A percentile compares a stretch with the other conserved stretches of the same genome.
Conservation (phyloP, 2,797 vertebrate genomes). For the Fratercula arctica region DNA sequence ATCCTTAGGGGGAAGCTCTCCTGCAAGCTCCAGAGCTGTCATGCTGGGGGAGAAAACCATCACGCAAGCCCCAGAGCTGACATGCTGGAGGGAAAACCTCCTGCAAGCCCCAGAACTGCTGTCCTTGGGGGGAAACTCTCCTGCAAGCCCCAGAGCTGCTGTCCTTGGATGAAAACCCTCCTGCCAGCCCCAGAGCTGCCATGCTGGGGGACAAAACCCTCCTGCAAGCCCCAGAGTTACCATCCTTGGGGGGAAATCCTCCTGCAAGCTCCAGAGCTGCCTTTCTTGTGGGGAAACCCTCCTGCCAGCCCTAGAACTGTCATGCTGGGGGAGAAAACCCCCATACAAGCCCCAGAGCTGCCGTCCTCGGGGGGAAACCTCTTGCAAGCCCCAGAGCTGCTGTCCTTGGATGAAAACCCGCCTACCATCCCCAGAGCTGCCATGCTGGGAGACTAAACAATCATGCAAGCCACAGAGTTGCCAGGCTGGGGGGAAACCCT, state of each 20-base stretch:
- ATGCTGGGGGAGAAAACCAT: neutral
- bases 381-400: neutral
- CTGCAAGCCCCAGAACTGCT: neutral
- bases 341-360: neutral
- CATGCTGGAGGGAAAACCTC: accelerated
- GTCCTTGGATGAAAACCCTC: neutral
- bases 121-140: neutral
- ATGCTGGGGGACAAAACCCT: too few species aligned
- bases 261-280: neutral
- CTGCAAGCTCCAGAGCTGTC: neutral
- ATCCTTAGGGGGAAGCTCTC: neutral
- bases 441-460: too few species aligned
- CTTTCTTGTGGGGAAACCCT: too few species aligned
- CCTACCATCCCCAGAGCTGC: too few species aligned
- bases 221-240: neutral
- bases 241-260: neutral
- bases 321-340: too few species aligned
- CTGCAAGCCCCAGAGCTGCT: neutral
- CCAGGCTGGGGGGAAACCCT: neutral
- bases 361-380: neutral
- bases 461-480: neutral
- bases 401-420: neutral
- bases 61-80: neutral
- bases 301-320: too few species aligned
- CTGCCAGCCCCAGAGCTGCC: neutral